These are phyloP conservation scores for Halcyon malimbica DNA, from an alignment of 2,113 vertebrate genomes.

Conservation along the genomic window DNA sequence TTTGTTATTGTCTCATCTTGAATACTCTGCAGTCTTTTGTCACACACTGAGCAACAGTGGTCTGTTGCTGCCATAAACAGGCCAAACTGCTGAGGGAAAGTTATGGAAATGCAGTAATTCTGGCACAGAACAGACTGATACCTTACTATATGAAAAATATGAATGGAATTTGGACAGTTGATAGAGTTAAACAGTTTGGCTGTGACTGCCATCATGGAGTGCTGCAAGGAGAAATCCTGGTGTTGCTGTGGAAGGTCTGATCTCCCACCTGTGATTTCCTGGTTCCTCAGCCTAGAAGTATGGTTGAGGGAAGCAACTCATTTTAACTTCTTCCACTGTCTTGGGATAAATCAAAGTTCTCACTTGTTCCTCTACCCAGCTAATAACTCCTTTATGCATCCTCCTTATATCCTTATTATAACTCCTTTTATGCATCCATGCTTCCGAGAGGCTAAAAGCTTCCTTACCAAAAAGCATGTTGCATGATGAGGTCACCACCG, in stretches of 20 bases:
- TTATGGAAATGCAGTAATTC: background rate
- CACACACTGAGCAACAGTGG: rapidly evolving
- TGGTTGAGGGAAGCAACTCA: background rate
- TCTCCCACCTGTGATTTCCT: background rate
- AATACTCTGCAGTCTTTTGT: background rate
- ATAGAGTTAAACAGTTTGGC: background rate
- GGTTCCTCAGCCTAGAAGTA: background rate
- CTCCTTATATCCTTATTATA: background rate
- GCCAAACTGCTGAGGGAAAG: background rate
- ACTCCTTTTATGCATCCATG: background rate
- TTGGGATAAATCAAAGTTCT: background rate
- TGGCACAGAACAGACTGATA: background rate
- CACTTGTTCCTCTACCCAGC: background rate
- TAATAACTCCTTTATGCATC: background rate
- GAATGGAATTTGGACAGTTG: background rate
- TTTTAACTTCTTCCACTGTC: background rate
- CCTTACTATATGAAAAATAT: background rate
- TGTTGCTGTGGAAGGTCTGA: background rate
- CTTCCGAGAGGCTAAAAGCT: background rate
- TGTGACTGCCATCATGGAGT: background rate
- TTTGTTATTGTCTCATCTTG: background rate
- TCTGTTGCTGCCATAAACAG: background rate
- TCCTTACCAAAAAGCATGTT: background rate
- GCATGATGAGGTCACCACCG: background rate
- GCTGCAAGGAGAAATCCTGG: background rate